Conservation (phyloP, 2,888 invertebrate genomes). For the Perdita meconis region DNA sequence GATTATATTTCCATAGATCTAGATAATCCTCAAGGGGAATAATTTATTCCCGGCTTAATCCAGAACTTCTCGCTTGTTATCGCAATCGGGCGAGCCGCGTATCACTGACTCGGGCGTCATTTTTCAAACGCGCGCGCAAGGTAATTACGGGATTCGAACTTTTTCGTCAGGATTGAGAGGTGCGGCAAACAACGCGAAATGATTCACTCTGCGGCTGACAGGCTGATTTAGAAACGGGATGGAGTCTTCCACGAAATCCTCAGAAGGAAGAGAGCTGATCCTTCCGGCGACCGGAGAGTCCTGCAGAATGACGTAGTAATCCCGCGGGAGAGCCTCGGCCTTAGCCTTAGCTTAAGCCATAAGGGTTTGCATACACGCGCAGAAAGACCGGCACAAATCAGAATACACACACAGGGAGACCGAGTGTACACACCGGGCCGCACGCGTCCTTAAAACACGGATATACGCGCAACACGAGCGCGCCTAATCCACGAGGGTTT, state of each 20-base stretch:
- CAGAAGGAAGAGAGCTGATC: conserved; percentile 78
- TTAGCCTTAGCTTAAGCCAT: conserved; percentile 82
- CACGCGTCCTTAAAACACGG: conserved; percentile 72
- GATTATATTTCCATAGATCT: background rate
- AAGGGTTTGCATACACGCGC: conserved; percentile 81
- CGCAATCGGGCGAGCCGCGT: no score
- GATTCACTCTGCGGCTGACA: conserved; percentile 67
- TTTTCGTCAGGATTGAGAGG: conserved; percentile 13
- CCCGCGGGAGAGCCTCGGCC: conserved; percentile 81
- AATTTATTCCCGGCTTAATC: background rate
- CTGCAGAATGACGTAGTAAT: conserved; percentile 82
- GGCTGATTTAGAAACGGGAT: conserved; percentile 75
- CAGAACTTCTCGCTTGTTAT: background rate
- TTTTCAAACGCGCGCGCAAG: no score
- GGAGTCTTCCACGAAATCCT: conserved; percentile 75
- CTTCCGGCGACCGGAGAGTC: conserved; percentile 79
- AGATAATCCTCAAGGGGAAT: background rate
- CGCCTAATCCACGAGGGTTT: conserved; percentile 76
- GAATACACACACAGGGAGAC: conserved; percentile 46
- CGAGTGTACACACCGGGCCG: conserved; percentile 40
- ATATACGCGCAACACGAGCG: conserved; percentile 70
- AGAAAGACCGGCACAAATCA: conserved; percentile 68
- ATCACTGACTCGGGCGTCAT: no score
- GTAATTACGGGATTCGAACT: no score
- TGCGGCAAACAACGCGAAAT: conserved; percentile 57